Base-by-base conservation (phyloP, 1,140 invertebrate genomes). In the Pogonognathellus flavescens region DNA sequence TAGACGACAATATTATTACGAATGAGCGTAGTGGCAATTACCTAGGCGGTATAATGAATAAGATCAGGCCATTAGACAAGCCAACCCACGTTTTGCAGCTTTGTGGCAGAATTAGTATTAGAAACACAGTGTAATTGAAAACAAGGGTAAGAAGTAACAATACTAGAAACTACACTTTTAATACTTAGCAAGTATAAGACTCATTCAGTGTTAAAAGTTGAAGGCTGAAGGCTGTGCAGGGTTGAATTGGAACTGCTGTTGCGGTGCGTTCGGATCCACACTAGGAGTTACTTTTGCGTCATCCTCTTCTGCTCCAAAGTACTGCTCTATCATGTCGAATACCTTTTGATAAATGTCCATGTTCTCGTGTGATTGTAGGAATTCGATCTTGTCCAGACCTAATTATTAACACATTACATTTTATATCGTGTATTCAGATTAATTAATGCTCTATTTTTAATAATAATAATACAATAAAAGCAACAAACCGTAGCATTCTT, bases 261-360 rank as follows among this genome's bases (percentile, higher is more conserved):
- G 94, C 89, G 95, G 94, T 84, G 94, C 94, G 87, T 94, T 93
- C 22, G 94, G 92, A 87, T 97, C 95, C 14, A 96, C 94, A 53
- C 93, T 91, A 0, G 97, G 96, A 25, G 95, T 96, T 14, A 97
- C 92, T 72, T 93, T 93, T 13, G 91, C 88, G 49, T 95, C 93
- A 89, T 97, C 96, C 89, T 98, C 97, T 89, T 98, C 96, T 5
- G 94, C 94, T 11, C 95, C 94, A 91, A 99, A 99, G 92, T 96
- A 99, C 90, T 95, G 95, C 90, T 99, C 97, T 89, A 99, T 99
- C 86, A 99, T 97, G 90, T 98, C 95, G 90, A 98, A 98, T 18
- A 97, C 96, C 90, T 98, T 97, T 90, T 98, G 95, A 91, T 99
- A 99, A 85, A 99, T 97, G 80, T 98, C 96, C 90, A 96, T 94